Evolutionary conservation across 2,888 invertebrate species (phyloP).

Genomic region (Clusia tigrina): DNA sequence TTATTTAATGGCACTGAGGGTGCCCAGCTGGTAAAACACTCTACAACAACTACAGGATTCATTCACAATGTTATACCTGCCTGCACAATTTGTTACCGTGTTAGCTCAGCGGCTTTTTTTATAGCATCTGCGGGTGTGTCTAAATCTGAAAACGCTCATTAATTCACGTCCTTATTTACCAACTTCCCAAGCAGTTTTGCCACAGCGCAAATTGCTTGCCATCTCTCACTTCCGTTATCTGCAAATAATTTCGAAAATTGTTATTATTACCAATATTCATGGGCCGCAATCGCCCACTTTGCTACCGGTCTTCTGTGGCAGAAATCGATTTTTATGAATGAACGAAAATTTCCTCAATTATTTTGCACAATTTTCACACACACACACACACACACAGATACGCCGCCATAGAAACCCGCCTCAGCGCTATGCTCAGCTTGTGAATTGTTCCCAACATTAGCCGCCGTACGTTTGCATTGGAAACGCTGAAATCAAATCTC

Average conservation of each 20-base stretch:
- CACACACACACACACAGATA: too few relatives aligned
- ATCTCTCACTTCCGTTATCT: not conserved
- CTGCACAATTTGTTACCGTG: too few relatives aligned
- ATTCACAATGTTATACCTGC: too few relatives aligned
- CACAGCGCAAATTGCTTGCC: not conserved
- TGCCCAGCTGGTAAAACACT: too few relatives aligned
- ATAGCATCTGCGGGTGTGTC: too few relatives aligned
- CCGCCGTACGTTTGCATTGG: not conserved
- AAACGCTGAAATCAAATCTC: not conserved
- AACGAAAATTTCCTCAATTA: not conserved
- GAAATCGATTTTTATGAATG: constrained; percentile 7
- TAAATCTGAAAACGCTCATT: too few relatives aligned
- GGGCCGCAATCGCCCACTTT: constrained; percentile 5
- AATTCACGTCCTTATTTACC: too few relatives aligned
- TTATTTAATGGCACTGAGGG: too few relatives aligned
- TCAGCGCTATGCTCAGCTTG: not conserved
- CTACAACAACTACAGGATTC: too few relatives aligned
- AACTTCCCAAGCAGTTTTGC: not conserved
- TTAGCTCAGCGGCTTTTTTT: too few relatives aligned
- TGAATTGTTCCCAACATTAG: not conserved
- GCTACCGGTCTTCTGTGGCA: not conserved
- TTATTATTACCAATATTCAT: constrained; percentile 4
- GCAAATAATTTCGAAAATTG: not conserved
- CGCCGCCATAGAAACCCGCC: too few relatives aligned
- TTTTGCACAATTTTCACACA: too few relatives aligned